These are phyloP conservation scores for Apocheima hispidaria DNA, from an alignment of 2,888 invertebrate species.

Conservation along the genomic window DNA sequence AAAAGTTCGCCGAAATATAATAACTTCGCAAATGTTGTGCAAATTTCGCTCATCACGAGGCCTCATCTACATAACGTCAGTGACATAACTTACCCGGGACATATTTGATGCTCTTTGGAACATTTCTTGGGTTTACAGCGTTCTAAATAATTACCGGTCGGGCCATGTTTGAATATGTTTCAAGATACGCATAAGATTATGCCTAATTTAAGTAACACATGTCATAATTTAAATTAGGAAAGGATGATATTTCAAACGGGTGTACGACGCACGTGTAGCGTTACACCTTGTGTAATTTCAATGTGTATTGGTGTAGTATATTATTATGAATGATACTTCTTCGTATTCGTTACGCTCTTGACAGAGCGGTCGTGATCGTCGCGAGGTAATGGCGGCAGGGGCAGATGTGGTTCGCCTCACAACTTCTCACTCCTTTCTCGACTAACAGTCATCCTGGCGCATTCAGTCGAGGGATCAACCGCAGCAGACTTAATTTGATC, in stretches of 20 bases:
- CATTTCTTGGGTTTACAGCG: slow-evolving; percentile 26
- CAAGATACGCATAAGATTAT: slow-evolving; percentile 20
- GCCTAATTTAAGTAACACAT: background rate
- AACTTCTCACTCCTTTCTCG: no score
- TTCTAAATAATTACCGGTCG: slow-evolving; percentile 34
- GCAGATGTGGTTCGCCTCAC: no score
- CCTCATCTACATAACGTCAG: slow-evolving; percentile 55
- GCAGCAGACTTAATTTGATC: no score
- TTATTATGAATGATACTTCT: no score
- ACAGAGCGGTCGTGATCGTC: no score
- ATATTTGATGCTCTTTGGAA: slow-evolving; percentile 47
- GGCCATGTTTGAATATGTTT: slow-evolving; percentile 27
- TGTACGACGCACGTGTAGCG: background rate
- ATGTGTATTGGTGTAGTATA: no score
- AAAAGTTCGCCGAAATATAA: slow-evolving; percentile 51
- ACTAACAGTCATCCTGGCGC: no score
- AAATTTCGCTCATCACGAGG: slow-evolving; percentile 51
- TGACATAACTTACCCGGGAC: slow-evolving; percentile 48
- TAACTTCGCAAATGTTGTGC: slow-evolving; percentile 55
- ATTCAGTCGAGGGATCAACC: no score
- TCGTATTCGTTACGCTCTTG: no score
- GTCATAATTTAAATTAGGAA: slow-evolving; percentile 3
- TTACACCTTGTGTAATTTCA: no score
- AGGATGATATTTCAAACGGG: slow-evolving; percentile 9
- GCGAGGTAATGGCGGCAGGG: no score